A percentile compares a stretch with the other conserved stretches of the same genome.
These are phyloP conservation scores for Diarsia mendica DNA, from an alignment of 2,888 invertebrate species.

Conservation along the genomic window DNA sequence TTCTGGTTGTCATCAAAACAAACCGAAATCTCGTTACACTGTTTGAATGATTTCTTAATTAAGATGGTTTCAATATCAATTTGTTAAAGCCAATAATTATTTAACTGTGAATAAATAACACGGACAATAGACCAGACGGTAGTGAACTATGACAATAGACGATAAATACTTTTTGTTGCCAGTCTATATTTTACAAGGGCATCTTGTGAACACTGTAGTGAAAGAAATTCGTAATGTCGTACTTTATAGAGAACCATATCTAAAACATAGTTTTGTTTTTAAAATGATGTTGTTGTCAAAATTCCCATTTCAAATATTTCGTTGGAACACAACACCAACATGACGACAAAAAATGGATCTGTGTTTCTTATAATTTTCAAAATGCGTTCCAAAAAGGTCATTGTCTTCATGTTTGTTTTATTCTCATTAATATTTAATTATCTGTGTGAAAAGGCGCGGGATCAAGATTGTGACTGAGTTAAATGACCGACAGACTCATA, in stretches of 20 bases:
- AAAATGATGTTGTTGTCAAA: no score
- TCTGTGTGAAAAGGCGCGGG: conserved; percentile 38
- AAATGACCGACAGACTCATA: conserved; percentile 25
- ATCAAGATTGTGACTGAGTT: conserved; percentile 36
- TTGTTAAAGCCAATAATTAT: conserved; percentile 20
- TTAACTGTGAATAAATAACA: conserved; percentile 28
- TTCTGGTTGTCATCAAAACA: conserved; percentile 24
- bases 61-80: conserved; percentile 27
- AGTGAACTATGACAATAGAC: conserved; percentile 29
- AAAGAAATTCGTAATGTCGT: conserved; percentile 17
- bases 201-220: not conserved
- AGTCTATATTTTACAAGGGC: conserved; percentile 50
- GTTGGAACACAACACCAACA: no score
- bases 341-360: not conserved
- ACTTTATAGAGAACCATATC: not conserved
- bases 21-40: conserved; percentile 24
- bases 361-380: not conserved
- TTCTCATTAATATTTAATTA: conserved; percentile 37
- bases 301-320: no score
- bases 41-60: conserved; percentile 45
- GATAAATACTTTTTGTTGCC: conserved; percentile 28
- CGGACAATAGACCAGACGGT: conserved; percentile 34
- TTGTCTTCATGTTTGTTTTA: conserved; percentile 18
- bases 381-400: conserved; percentile 22
- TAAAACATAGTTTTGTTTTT: no score